phyloP scores from a whole-genome alignment of 1,140 invertebrate species.

The Pseudomyrmex gracilis region DNA sequence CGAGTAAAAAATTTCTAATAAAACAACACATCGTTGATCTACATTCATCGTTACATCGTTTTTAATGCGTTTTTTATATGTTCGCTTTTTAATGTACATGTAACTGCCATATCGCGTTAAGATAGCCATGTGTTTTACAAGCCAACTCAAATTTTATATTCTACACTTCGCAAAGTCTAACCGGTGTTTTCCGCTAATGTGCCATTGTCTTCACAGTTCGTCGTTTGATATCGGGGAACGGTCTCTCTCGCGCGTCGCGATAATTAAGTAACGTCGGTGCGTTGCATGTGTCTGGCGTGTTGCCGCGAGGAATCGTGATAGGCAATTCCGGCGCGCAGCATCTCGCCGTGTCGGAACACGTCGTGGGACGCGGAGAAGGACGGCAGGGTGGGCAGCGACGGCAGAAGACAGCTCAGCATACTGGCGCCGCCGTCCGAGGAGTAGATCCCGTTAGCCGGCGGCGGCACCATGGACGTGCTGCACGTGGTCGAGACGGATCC shows the following conservation, averaged over 20 bases:
- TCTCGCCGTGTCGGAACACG: constrained; percentile 78
- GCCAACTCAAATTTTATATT: constrained; percentile 14
- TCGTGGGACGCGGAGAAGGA: constrained; percentile 77
- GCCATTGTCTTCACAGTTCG: neutral
- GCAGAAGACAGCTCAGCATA: constrained; percentile 78
- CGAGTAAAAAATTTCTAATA: constrained; percentile 62
- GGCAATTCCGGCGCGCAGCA: constrained; percentile 77
- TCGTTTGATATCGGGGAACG: neutral
- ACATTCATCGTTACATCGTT: neutral
- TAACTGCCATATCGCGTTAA: constrained; percentile 19
- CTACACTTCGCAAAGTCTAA: constrained; percentile 5
- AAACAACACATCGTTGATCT: constrained; percentile 35
- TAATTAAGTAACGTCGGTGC: constrained; percentile 75
- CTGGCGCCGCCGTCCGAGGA: constrained; percentile 74
- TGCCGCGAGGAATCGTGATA: constrained; percentile 78
- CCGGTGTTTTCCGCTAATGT: constrained; percentile 14
- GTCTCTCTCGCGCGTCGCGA: neutral
- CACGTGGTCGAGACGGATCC: constrained; percentile 62
- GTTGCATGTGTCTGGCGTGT: constrained; percentile 75
- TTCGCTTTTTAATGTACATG: neutral
- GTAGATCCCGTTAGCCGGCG: constrained; percentile 75
- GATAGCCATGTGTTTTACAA: constrained; percentile 6
- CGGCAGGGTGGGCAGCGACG: constrained; percentile 75
- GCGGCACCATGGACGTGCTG: constrained; percentile 64
- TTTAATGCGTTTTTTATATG: constrained; percentile 5